Percentiles rank a stretch among this genome's conserved stretches.
These are phyloP conservation scores for Aproaerema taeniolella DNA, from an alignment of 2,888 invertebrate genomes.

Conservation along the genomic window DNA sequence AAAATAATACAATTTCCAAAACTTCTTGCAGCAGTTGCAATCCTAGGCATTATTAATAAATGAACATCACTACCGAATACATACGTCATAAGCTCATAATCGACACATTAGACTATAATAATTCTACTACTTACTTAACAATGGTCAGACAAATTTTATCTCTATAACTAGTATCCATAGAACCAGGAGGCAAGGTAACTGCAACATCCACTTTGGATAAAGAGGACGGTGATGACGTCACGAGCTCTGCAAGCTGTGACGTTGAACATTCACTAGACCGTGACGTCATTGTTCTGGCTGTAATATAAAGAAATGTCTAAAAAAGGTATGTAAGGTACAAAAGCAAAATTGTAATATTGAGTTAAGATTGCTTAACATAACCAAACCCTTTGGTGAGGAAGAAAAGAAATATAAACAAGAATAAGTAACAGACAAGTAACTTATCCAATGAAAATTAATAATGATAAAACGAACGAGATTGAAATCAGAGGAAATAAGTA, in stretches of 20 bases:
- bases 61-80: no score
- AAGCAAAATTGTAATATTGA: no score
- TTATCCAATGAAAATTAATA: no score
- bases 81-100: no score
- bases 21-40: no score
- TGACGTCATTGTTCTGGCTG: slow-evolving; percentile 67
- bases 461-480: no score
- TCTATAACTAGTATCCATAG: slow-evolving; percentile 57
- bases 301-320: slow-evolving; percentile 12
- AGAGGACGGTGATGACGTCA: slow-evolving; percentile 52
- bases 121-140: slow-evolving; percentile 42
- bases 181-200: slow-evolving; percentile 55
- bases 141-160: slow-evolving; percentile 67
- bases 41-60: no score
- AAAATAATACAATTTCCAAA: no score
- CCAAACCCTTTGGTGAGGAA: background rate
- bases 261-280: slow-evolving; percentile 65
- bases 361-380: no score
- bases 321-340: background rate
- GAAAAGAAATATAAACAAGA: background rate
- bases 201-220: slow-evolving; percentile 65
- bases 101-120: no score
- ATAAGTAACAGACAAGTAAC: no score
- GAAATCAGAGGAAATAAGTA: no score
- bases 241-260: slow-evolving; percentile 54